A percentile compares a stretch with the other conserved stretches of the same genome.
Evolutionary conservation across 2,113 vertebrate genomes (phyloP).

Genomic region (Tenebrosternarchus preto): DNA sequence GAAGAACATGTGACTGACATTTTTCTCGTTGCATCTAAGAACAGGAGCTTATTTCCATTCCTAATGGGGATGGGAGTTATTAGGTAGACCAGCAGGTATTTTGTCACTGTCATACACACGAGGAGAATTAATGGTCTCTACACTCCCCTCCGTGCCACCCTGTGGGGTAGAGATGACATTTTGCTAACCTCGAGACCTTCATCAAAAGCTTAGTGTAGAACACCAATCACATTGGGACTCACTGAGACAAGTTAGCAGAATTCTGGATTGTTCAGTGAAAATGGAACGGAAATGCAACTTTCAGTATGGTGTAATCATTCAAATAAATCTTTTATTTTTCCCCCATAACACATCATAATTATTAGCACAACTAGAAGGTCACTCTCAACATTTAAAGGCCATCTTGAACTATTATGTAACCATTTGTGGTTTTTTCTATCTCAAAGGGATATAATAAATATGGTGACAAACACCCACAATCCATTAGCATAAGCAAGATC

Average conservation of each 20-base stretch:
- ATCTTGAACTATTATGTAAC: too few relatives aligned
- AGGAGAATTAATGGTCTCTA: conserved; percentile 83
- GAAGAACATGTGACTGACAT: conserved; percentile 58
- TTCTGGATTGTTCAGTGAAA: conserved; percentile 34
- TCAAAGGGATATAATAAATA: too few relatives aligned
- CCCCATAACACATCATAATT: too few relatives aligned
- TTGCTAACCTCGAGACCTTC: conserved; percentile 83
- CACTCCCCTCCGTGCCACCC: conserved; percentile 67
- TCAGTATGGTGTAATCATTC: too few relatives aligned
- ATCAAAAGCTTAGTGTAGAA: conserved; percentile 80
- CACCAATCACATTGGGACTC: conserved; percentile 58
- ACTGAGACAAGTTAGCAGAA: conserved; percentile 64
- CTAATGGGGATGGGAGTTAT: conserved; percentile 76
- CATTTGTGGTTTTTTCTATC: too few relatives aligned
- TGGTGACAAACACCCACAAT: too few relatives aligned
- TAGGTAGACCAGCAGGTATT: conserved; percentile 71
- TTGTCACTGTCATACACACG: conserved; percentile 80
- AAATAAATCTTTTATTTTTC: too few relatives aligned
- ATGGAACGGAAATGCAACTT: not conserved
- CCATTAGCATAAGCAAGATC: too few relatives aligned
- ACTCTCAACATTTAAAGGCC: too few relatives aligned
- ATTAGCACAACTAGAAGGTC: too few relatives aligned
- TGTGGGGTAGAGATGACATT: conserved; percentile 83
- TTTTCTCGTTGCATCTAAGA: conserved; percentile 64
- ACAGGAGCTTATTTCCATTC: conserved; percentile 74